Conservation (phyloP, 2,113 vertebrate genomes). For the Ctenomys sociabilis region DNA sequence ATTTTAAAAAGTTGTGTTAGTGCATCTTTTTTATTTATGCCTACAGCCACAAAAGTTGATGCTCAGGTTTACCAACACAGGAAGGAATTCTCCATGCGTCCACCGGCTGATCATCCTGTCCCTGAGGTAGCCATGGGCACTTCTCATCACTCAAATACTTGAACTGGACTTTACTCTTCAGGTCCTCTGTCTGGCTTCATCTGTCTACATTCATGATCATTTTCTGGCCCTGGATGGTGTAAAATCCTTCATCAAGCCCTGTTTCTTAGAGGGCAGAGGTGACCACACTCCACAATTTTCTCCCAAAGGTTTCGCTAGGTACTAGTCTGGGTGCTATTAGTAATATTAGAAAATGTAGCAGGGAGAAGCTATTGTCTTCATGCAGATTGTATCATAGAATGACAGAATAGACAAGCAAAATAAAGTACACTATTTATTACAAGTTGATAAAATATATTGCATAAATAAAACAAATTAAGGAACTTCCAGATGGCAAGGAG, state of each 20-base stretch:
- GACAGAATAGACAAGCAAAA: neutral
- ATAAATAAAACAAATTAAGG: neutral
- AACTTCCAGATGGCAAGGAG: neutral
- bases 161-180: fast-evolving
- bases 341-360: neutral
- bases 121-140: neutral
- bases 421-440: neutral
- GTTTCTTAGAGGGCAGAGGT: neutral
- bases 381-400: neutral
- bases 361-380: neutral
- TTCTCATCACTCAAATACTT: neutral
- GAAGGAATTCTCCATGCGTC: neutral
- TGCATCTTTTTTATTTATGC: neutral
- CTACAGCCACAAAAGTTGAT: neutral
- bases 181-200: neutral
- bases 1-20: neutral
- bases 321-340: neutral
- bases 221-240: neutral
- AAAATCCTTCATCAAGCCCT: neutral
- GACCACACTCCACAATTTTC: neutral
- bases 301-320: neutral
- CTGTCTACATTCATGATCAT: neutral
- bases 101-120: neutral
- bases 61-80: neutral
- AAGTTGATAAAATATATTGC: neutral